phyloP scores from a whole-genome alignment of 2,888 invertebrate species.

The Melanostoma scalare region DNA sequence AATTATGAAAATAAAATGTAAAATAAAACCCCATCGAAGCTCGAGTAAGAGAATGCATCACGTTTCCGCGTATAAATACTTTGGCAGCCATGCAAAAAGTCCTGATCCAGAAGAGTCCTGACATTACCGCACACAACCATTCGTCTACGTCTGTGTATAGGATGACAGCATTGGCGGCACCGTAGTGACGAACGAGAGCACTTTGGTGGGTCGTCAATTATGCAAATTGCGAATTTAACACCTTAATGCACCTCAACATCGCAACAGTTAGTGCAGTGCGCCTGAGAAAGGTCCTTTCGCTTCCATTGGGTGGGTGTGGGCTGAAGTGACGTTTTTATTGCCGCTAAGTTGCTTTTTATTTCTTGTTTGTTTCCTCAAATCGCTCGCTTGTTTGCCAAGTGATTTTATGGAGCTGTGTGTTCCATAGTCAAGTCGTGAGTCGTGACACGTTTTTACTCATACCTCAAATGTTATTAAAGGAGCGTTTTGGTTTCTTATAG shows the following conservation, averaged over 20 bases:
- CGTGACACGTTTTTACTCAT: too few species aligned
- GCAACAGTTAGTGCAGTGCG: constrained; percentile 64
- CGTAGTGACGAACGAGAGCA: constrained; percentile 53
- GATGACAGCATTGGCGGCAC: constrained; percentile 20
- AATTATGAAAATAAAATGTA: constrained; percentile 3
- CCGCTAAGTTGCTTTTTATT: constrained; percentile 15
- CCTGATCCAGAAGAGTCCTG: constrained; percentile 25
- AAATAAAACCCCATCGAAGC: constrained; percentile 7
- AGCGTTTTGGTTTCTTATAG: too few species aligned
- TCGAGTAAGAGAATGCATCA: constrained; percentile 30
- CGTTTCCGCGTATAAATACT: constrained; percentile 34
- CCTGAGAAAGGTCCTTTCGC: constrained; percentile 30
- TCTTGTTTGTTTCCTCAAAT: constrained; percentile 26
- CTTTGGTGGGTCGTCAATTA: constrained; percentile 73
- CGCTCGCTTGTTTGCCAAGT: constrained; percentile 63
- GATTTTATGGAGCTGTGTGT: constrained; percentile 41
- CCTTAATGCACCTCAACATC: constrained; percentile 70
- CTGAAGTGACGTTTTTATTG: constrained; percentile 55
- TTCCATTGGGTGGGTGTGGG: neutral
- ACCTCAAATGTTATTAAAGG: too few species aligned
- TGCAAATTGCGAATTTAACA: constrained; percentile 73
- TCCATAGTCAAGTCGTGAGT: neutral
- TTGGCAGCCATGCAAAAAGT: neutral
- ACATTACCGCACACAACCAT: constrained; percentile 38
- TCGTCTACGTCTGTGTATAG: constrained; percentile 35